These are phyloP conservation scores for Hippocampus abdominalis DNA, from an alignment of 2,113 vertebrate species.

Conservation along the genomic window DNA sequence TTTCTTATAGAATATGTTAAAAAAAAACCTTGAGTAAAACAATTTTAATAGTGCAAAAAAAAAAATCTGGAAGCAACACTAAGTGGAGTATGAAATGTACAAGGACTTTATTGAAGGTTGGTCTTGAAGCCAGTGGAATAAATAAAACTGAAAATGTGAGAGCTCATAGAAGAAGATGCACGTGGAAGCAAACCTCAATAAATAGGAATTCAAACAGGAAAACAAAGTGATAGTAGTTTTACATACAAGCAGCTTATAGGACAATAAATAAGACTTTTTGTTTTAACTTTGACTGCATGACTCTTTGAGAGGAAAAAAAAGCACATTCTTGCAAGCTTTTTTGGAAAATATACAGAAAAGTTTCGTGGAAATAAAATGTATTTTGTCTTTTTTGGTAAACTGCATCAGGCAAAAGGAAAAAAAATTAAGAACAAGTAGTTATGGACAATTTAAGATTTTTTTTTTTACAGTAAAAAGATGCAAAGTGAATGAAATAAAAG, in stretches of 20 bases:
- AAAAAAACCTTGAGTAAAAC: neutral
- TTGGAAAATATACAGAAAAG: slow-evolving; percentile 63
- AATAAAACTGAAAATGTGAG: slow-evolving; percentile 83
- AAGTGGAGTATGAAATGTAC: slow-evolving; percentile 85
- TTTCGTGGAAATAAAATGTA: slow-evolving; percentile 23
- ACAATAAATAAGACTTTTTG: slow-evolving; percentile 88
- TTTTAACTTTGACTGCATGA: slow-evolving; percentile 59
- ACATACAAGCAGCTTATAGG: slow-evolving; percentile 63
- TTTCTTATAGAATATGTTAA: neutral
- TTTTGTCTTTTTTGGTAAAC: slow-evolving; percentile 67
- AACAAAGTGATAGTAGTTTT: slow-evolving; percentile 51
- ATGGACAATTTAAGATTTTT: slow-evolving; percentile 47
- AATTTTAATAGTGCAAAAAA: neutral
- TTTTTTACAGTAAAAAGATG: slow-evolving; percentile 64
- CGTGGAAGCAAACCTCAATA: slow-evolving; percentile 76
- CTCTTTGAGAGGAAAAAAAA: slow-evolving; percentile 54
- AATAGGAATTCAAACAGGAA: slow-evolving; percentile 81
- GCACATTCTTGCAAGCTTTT: slow-evolving; percentile 21
- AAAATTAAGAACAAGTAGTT: slow-evolving; percentile 49
- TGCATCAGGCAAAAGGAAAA: slow-evolving; percentile 55
- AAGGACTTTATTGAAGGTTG: slow-evolving; percentile 88
- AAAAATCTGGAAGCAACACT: slow-evolving; percentile 14
- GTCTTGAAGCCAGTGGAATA: slow-evolving; percentile 91
- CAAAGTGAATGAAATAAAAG: slow-evolving; percentile 61
- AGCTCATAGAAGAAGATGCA: slow-evolving; percentile 55